A percentile compares a stretch with the other conserved stretches of the same genome.
Conservation (phyloP, 2,888 invertebrate genomes). For the Hetaerina titia region DNA sequence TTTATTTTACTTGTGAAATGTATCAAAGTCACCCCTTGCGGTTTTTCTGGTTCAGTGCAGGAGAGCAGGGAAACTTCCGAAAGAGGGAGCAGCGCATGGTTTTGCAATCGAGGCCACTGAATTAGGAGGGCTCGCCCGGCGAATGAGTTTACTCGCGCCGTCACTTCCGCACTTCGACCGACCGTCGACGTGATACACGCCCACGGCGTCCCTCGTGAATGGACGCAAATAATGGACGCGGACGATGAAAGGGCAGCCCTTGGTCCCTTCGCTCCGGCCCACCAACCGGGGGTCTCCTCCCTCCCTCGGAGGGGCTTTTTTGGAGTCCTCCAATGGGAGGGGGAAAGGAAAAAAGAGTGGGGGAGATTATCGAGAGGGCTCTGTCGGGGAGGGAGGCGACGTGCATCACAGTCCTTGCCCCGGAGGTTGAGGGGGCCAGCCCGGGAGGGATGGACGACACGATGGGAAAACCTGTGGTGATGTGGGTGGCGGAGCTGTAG, state of each 20-base stretch:
- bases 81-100: no score
- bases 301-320: not conserved
- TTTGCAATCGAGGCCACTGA: not conserved
- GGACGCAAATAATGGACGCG: no score
- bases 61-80: no score
- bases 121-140: not conserved
- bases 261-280: not conserved
- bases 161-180: constrained; percentile 4
- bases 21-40: no score
- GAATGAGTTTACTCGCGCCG: constrained; percentile 20
- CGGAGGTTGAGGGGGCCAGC: not conserved
- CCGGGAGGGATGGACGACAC: not conserved
- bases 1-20: no score
- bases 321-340: not conserved
- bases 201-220: not conserved
- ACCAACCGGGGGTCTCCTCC: not conserved
- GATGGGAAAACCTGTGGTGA: not conserved
- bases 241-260: no score
- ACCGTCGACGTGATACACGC: not conserved
- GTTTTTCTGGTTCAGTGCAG: no score
- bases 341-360: no score
- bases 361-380: no score
- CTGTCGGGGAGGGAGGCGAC: no score
- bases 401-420: no score
- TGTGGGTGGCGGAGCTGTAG: not conserved